These are phyloP conservation scores for Pipistrellus nathusii DNA, from an alignment of 2,797 vertebrate species.

Conservation along the genomic window DNA sequence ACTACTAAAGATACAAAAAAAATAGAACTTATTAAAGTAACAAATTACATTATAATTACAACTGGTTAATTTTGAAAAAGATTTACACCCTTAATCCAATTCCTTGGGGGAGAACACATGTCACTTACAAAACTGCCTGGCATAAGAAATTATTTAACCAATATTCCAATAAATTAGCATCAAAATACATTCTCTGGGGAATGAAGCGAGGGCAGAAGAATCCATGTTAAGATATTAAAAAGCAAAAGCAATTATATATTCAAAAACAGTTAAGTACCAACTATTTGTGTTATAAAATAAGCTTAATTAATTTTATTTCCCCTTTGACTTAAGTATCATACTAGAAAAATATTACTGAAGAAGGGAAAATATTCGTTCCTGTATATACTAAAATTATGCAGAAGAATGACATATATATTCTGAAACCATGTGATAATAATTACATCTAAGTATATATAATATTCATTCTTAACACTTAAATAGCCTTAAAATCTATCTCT, in stretches of 20 bases:
- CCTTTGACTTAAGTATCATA: constrained; percentile 34
- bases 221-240: constrained; percentile 33
- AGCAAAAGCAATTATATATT: not conserved
- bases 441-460: not conserved
- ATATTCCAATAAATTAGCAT: constrained; percentile 16
- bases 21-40: constrained; percentile 51
- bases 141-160: constrained; percentile 53
- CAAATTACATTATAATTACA: constrained; percentile 54
- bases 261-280: constrained; percentile 11
- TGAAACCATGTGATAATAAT: constrained; percentile 69
- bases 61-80: constrained; percentile 15
- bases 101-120: not conserved
- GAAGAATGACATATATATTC: constrained; percentile 54
- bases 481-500: constrained; percentile 6
- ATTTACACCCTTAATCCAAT: not conserved
- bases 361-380: constrained; percentile 19
- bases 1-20: constrained; percentile 41
- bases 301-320: constrained; percentile 49
- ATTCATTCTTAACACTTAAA: constrained; percentile 26
- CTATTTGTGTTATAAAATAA: not conserved
- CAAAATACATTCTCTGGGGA: not conserved
- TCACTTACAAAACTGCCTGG: constrained; percentile 52
- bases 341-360: constrained; percentile 40
- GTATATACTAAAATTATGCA: constrained; percentile 53
- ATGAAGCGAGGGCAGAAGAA: not conserved